Evolutionary conservation across 2,113 vertebrate species (phyloP), one percentile per base, ranked within the genome.

Genomic region (Cephalopholis sonnerati): DNA sequence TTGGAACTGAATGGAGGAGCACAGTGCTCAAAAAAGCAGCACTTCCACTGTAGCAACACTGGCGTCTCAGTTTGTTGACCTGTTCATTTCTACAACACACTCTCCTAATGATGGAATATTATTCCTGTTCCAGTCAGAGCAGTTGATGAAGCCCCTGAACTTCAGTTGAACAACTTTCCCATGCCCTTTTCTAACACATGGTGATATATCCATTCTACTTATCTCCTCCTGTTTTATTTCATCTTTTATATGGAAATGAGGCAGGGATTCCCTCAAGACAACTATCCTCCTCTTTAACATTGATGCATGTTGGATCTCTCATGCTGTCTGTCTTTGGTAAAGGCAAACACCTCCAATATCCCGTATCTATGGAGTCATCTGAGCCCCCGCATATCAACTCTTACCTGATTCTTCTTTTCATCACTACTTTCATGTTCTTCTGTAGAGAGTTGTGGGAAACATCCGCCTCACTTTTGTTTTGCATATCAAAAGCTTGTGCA

Each of bases 191-290:
- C 51, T 50, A 7, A 53, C 51, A 53, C 51, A 53, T 53, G 50
- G 50, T 53, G n/a, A n/a, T n/a, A 54, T 54, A n/a, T 24, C 53
- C 22, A n/a, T 54, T 54, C n/a, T 24, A 25, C n/a, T 17, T 9
- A 65, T 46, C 15, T 8, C 36, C 61, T n/a, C 7, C n/a, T 24
- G 7, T 66, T 27, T 27, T 4, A 11, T 27, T 27, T 10, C 22
- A 7, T 62, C 72, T 86, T 61, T 86, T 67, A 57, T 62, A 71
- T 82, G 65, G 58, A 80, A 77, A 84, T 74, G 20, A 87, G 50
- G 62, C 61, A n/a, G 57, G 7, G 51, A 58, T 58, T 54, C 69
- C 62, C 46, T 41, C 3, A 36, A 71, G 77, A 81, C 7, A 8
- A 7, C 51, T 13, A 16, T 17, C 51, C 39, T 74, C 61, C 0